Evolutionary conservation across 2,113 vertebrate species (phyloP), one percentile per base, ranked within the genome.

Genomic region (Gila orcuttii): DNA sequence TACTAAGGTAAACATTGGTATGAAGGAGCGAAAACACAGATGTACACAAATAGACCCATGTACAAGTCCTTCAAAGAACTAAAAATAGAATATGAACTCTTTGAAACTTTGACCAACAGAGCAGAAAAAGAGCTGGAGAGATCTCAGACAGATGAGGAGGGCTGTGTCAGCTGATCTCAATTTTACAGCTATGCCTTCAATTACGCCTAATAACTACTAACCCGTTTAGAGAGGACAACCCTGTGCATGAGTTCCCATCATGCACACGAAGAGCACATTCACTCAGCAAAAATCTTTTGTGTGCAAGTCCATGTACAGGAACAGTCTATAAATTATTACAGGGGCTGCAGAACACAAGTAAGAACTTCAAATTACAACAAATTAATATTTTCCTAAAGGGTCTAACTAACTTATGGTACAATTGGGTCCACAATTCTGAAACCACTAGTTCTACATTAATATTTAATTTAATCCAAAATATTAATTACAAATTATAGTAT

Each of bases 121-220:
- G 62, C 79, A 45, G 13, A 15, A 55, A 68, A 55, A 68, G 52
- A 77, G 28, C 11, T 31, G 2, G 52, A 45, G 39, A 25, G 11
- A 42, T 42, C 77, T 79, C 55, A 83, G 25, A 66, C 33, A 64
- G 71, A 74, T 25, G 13, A 36, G 33, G 45, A 3, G 12, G 9
- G 25, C 45, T 68, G 68, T 7, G 79, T 92, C 90, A 93, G 90
- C 90, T 91, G 90, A 93, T 81, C 68, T 13, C 81, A 86, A 90
- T 90, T 89, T 71, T 62, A 86, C 68, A 87, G 86, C 77, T 85
- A 76, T 90, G 88, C 78, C 85, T 90, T 83, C 82, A 90, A 89
- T 92, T 90, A 90, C 13, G 28, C 77, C 77, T 87, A 90, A 88
- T 89, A 78, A 31, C 50, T 66, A 8, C 28, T 89, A 89, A 93